Base-by-base conservation (phyloP, 2,113 vertebrate genomes). In the Pseudorasbora parva region DNA sequence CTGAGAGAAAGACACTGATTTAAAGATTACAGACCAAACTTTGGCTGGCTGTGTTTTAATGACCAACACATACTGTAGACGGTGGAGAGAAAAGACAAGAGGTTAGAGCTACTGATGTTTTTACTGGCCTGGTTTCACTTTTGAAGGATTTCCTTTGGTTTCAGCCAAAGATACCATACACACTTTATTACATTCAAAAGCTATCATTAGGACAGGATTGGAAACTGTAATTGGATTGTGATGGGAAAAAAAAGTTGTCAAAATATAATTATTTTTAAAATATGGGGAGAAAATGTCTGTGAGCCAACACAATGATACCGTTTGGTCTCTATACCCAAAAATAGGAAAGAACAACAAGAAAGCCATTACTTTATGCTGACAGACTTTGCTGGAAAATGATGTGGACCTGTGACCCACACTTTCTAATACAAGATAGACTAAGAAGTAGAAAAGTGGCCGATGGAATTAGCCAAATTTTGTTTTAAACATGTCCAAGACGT, bases 281-380 rank as follows among this genome's bases (percentile, higher is more conserved):
- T 91, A 91, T 86, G 90, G 91, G 90, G 88, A 89, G 77, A 82
- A 89, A 89, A 88, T 1, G 82, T 84, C 89, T 88, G 87, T 90
- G 23, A 88, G 87, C 90, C 85, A 64, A 78, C 89, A 91, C 90
- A 89, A 90, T 92, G 89, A 90, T 89, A 90, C 88, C 89, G 88
- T 89, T 30, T 87, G 84, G 86, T 90, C 86, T 89, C 73, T 62
- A 87, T 90, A 87, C 85, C 92, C 93, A 87, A 93, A 94, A 94
- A 94, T 94, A 93, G 92, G 90, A 92, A 95, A 94, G 92, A 93
- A 93, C 91, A 94, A 94, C 93, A 94, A 19, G 69, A 90, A 93
- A 93, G 90, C 91, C 90, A 88, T 92, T 91, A 92, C 91, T 92
- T 93, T 92, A 89, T 89, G 91, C 86, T 80, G 83, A 89, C 88